Percentiles rank a stretch among this genome's conserved stretches.
These are phyloP conservation scores for Hypercompe scribonia DNA, from an alignment of 2,888 invertebrate genomes.

Conservation along the genomic window DNA sequence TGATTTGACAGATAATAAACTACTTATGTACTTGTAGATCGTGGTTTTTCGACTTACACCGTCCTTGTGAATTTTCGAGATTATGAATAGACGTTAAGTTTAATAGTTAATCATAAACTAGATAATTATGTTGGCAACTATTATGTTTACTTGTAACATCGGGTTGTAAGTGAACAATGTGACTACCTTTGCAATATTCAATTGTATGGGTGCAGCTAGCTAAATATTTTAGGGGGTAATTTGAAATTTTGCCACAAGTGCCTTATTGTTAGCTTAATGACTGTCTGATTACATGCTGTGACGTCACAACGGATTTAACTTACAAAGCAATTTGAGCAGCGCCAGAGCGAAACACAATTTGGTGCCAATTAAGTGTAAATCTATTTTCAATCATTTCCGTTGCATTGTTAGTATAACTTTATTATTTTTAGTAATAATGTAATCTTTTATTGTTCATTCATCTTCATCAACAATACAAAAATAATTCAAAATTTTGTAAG, in stretches of 20 bases:
- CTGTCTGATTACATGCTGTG: slow-evolving; percentile 29
- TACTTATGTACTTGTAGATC: slow-evolving; percentile 76
- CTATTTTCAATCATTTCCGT: slow-evolving; percentile 59
- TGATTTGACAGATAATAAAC: slow-evolving; percentile 72
- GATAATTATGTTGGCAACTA: slow-evolving; percentile 77
- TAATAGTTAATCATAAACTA: slow-evolving; percentile 76
- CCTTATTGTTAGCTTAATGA: slow-evolving; percentile 53
- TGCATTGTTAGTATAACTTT: slow-evolving; percentile 58
- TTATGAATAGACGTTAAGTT: slow-evolving; percentile 81
- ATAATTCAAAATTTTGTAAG: slow-evolving; percentile 75
- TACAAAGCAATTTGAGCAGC: slow-evolving; percentile 27
- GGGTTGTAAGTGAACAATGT: slow-evolving; percentile 62
- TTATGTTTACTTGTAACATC: slow-evolving; percentile 59
- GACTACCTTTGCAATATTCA: slow-evolving; percentile 60
- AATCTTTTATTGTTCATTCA: slow-evolving; percentile 51
- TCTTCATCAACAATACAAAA: slow-evolving; percentile 51
- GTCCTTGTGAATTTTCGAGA: slow-evolving; percentile 86
- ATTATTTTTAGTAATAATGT: slow-evolving; percentile 49
- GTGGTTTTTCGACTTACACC: slow-evolving; percentile 84
- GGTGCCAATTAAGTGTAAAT: slow-evolving; percentile 66
- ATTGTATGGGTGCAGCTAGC: slow-evolving; percentile 68
- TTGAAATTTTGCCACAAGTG: slow-evolving; percentile 55
- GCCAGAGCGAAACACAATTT: slow-evolving; percentile 37
- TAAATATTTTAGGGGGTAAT: slow-evolving; percentile 61
- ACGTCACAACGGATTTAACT: slow-evolving; percentile 24